Conservation (phyloP, 2,888 invertebrate species). For the Coelinius sp. region DNA sequence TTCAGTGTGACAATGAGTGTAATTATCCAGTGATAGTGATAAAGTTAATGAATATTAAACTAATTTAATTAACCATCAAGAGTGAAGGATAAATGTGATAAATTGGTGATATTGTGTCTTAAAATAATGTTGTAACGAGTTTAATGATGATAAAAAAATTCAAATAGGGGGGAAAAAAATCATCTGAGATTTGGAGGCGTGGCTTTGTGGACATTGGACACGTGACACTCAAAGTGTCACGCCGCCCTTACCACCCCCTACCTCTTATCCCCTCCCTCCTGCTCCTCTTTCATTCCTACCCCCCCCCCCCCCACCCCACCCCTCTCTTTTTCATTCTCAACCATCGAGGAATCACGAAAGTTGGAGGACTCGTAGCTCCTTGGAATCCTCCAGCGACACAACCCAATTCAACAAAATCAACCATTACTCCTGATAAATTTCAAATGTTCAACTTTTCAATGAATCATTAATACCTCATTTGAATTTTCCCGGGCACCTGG, state of each 20-base stretch:
- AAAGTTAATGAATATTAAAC: neutral
- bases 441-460: too few species aligned
- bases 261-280: slow-evolving; percentile 50
- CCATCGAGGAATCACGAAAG: slow-evolving; percentile 18
- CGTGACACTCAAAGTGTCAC: slow-evolving; percentile 71
- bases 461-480: too few species aligned
- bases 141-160: neutral
- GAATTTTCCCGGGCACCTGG: too few species aligned
- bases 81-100: neutral
- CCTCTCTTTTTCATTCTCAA: slow-evolving; percentile 9
- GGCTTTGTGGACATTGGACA: slow-evolving; percentile 67
- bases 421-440: too few species aligned
- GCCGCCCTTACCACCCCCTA: slow-evolving; percentile 66
- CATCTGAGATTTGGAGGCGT: slow-evolving; percentile 64
- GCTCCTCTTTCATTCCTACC: slow-evolving; percentile 23
- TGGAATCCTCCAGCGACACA: slow-evolving; percentile 31
- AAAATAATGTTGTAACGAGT: neutral
- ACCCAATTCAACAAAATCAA: neutral
- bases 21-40: slow-evolving; percentile 16
- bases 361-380: slow-evolving; percentile 34
- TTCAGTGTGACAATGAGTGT: neutral
- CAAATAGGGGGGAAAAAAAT: slow-evolving; percentile 49
- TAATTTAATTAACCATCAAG: neutral
- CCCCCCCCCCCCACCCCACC: slow-evolving; percentile 33
- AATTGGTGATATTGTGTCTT: too few species aligned